Conservation (phyloP, 2,888 invertebrate species). For the Steinernema hermaphroditum region DNA sequence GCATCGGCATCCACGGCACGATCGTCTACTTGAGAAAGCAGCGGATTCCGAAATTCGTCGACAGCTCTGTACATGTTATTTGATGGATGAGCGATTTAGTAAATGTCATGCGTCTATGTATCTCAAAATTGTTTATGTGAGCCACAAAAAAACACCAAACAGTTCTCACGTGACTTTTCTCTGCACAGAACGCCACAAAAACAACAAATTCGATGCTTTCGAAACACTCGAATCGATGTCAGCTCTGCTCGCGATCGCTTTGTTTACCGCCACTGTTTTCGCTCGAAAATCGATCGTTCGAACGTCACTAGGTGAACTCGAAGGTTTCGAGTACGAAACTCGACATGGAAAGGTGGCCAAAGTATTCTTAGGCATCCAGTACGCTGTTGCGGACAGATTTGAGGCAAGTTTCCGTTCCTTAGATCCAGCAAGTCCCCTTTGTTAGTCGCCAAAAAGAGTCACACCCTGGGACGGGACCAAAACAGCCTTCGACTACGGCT, state of each 20-base stretch:
- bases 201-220: too few species aligned
- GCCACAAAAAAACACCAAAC: background rate
- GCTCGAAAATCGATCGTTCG: background rate
- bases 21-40: slow-evolving; percentile 15
- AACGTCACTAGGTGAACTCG: slow-evolving; percentile 43
- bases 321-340: slow-evolving; percentile 41
- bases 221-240: background rate
- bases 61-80: background rate
- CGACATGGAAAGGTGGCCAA: slow-evolving; percentile 33
- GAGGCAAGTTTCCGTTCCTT: background rate
- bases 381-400: slow-evolving; percentile 25
- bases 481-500: background rate
- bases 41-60: slow-evolving; percentile 16
- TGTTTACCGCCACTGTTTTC: background rate
- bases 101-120: background rate
- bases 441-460: background rate
- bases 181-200: too few species aligned
- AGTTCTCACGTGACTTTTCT: too few species aligned
- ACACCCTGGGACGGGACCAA: background rate
- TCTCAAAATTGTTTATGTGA: too few species aligned
- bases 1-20: slow-evolving; percentile 14
- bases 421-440: background rate
- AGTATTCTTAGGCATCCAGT: slow-evolving; percentile 37
- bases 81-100: background rate
- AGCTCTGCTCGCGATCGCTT: background rate